phyloP scores from a whole-genome alignment of 2,888 invertebrate genomes.

The Gandaritis pyraliata region DNA sequence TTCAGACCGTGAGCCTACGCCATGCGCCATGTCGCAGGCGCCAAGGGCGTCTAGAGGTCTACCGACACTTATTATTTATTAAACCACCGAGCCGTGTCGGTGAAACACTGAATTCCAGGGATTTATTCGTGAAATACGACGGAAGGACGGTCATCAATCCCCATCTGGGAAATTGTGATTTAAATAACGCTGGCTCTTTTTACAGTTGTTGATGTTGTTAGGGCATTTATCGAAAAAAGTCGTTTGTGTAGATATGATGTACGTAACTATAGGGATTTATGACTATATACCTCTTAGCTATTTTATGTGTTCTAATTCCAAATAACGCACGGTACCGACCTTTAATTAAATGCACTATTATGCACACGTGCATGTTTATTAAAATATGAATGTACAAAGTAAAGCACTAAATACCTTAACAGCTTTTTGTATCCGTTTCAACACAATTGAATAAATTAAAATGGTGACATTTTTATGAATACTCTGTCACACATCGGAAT shows the following conservation, averaged over 20 bases:
- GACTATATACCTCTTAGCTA: no score
- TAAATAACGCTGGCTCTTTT: conserved; percentile 28
- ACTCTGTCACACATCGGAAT: conserved; percentile 8
- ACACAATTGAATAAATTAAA: no score
- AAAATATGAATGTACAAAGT: no score
- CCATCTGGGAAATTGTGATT: conserved; percentile 43
- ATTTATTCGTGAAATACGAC: conserved; percentile 54
- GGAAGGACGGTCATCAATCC: conserved; percentile 50
- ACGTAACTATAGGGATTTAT: no score
- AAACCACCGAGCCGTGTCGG: conserved; percentile 47
- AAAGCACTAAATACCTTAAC: no score
- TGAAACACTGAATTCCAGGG: conserved; percentile 54
- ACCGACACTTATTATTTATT: conserved; percentile 65
- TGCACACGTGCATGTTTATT: no score
- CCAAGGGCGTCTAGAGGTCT: conserved; percentile 72
- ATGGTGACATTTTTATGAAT: background rate
- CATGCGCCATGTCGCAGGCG: conserved; percentile 15
- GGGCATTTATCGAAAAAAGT: conserved; percentile 15
- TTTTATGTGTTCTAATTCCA: no score
- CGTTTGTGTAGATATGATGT: no score
- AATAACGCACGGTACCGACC: no score
- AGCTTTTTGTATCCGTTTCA: no score
- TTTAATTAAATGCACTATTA: no score
- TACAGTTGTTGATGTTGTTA: conserved; percentile 11
- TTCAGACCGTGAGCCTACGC: conserved; percentile 11